Evolutionary conservation across 2,113 vertebrate species (phyloP).

Genomic region (Strix uralensis): DNA sequence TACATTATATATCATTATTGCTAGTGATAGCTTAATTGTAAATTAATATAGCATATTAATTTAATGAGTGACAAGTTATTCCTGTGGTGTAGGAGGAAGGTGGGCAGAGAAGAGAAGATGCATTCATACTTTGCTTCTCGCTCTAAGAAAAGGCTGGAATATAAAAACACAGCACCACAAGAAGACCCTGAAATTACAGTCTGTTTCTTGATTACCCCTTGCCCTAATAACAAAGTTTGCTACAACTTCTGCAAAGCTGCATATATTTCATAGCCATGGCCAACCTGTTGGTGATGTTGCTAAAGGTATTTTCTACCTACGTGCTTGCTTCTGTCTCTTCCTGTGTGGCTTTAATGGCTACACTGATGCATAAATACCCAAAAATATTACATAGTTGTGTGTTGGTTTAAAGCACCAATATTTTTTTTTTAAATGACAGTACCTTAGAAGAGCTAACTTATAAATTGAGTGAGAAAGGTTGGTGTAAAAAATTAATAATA

Average conservation of each 20-base stretch:
- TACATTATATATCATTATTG: neutral
- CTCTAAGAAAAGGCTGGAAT: neutral
- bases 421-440: neutral
- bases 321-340: neutral
- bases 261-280: neutral
- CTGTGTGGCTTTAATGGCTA: neutral
- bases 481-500: neutral
- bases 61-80: constrained; percentile 19
- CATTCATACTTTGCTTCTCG: neutral
- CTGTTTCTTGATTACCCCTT: neutral
- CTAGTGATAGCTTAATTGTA: constrained; percentile 26
- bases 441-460: neutral
- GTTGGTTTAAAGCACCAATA: neutral
- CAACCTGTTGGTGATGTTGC: neutral
- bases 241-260: neutral
- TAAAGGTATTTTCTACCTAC: neutral
- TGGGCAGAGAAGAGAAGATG: neutral
- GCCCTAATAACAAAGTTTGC: neutral
- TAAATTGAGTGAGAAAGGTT: neutral
- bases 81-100: neutral
- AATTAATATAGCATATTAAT: constrained; percentile 16
- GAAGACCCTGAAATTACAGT: neutral
- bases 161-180: neutral
- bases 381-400: neutral
- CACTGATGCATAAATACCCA: neutral